Conservation (phyloP, 1,140 invertebrate species). For the Tetraneura akinire region DNA sequence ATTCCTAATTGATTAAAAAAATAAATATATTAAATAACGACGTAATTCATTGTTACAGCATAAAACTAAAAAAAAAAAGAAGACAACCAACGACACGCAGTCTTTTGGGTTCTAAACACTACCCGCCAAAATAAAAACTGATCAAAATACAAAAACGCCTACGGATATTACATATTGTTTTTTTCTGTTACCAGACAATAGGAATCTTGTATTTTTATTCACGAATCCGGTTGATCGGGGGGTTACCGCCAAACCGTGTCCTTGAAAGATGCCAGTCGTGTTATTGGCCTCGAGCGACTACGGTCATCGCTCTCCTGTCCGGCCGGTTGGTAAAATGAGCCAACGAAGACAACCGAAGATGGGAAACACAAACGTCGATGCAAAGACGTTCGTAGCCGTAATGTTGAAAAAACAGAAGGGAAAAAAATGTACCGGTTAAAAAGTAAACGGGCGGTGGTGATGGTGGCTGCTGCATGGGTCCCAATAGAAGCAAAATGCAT, state of each 20-base stretch:
- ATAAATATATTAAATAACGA: not conserved
- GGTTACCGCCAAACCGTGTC: conserved; percentile 47
- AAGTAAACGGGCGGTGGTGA: not conserved
- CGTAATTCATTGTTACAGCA: not conserved
- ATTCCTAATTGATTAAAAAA: not conserved
- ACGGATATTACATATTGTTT: not conserved
- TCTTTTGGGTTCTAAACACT: not conserved
- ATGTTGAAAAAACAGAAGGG: not conserved
- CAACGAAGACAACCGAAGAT: not conserved
- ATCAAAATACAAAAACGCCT: not conserved
- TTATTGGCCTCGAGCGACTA: conserved; percentile 40
- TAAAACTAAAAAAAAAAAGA: not conserved
- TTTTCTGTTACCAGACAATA: conserved; percentile 24
- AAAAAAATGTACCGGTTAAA: conserved; percentile 29
- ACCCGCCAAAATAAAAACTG: conserved; percentile 2
- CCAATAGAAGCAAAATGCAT: not conserved
- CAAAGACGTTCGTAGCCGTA: not conserved
- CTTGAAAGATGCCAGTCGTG: conserved; percentile 45
- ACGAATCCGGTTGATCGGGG: conserved; percentile 36
- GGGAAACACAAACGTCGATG: not conserved
- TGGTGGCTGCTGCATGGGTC: not conserved
- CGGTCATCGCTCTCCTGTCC: conserved; percentile 42
- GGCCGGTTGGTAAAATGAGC: conserved; percentile 17
- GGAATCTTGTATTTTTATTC: conserved; percentile 31
- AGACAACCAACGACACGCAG: not conserved